These are phyloP conservation scores for Bujurquina vittata DNA, from an alignment of 2,113 vertebrate genomes.

Conservation along the genomic window DNA sequence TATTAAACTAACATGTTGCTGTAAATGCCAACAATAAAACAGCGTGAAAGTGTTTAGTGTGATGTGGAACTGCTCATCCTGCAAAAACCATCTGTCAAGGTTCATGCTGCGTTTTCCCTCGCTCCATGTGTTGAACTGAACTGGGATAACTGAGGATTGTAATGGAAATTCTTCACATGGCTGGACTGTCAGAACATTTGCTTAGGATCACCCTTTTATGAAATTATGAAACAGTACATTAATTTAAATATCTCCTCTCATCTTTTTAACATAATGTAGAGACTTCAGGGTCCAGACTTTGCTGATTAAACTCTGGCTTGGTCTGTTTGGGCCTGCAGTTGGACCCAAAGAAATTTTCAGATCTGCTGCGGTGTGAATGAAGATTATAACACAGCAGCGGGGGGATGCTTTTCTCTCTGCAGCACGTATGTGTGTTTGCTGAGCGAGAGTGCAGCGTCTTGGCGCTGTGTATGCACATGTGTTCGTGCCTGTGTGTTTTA, in stretches of 20 bases:
- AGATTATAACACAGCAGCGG: conserved; percentile 21
- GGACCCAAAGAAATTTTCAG: not conserved
- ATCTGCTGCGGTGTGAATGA: not conserved
- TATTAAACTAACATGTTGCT: not conserved
- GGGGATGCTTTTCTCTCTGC: conserved; percentile 5
- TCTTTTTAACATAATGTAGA: not conserved
- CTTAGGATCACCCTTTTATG: not conserved
- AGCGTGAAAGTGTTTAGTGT: not conserved
- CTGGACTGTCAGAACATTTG: not conserved
- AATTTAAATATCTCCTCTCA: not conserved
- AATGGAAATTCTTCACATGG: not conserved
- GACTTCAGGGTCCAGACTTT: not conserved
- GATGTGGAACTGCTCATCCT: not conserved
- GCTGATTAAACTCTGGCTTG: not conserved
- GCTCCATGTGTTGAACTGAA: not conserved
- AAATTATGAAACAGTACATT: not conserved
- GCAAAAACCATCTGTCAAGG: not conserved
- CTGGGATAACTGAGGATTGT: not conserved
- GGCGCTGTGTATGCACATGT: not conserved
- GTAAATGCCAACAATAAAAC: not conserved
- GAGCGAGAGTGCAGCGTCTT: not conserved
- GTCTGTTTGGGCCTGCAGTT: conserved; percentile 15
- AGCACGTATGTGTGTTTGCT: not conserved
- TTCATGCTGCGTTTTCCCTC: no score
- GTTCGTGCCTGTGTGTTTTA: not conserved